Evolutionary conservation across 2,113 vertebrate species (phyloP).

Genomic region (Pyxicephalus adspersus): DNA sequence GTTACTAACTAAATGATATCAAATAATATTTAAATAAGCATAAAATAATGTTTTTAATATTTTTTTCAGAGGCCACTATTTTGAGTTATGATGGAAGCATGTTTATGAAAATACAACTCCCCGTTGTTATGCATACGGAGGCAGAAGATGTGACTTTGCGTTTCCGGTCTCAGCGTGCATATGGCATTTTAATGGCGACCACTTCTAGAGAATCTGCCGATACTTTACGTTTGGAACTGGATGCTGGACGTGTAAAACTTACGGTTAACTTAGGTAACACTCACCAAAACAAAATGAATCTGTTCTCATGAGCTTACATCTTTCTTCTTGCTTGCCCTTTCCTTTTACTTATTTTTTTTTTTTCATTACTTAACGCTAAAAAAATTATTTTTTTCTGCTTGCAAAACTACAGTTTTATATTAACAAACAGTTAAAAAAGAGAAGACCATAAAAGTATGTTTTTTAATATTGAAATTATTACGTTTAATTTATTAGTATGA

Average conservation of each 20-base stretch:
- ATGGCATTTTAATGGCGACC: constrained; percentile 95
- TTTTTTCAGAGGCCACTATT: constrained; percentile 87
- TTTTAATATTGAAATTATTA: not conserved
- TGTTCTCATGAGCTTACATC: constrained; percentile 17
- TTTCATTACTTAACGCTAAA: constrained; percentile 55
- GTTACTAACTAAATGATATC: not conserved
- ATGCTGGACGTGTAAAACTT: constrained; percentile 91
- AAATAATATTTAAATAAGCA: not conserved
- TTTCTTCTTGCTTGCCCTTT: constrained; percentile 29
- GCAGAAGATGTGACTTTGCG: constrained; percentile 93
- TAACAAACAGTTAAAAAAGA: constrained; percentile 69
- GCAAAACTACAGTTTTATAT: constrained; percentile 68
- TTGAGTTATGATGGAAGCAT: constrained; percentile 97
- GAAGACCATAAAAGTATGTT: constrained; percentile 59
- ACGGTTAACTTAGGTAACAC: constrained; percentile 97
- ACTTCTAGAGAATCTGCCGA: constrained; percentile 94
- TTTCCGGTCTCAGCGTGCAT: constrained; percentile 92
- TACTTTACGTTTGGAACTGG: constrained; percentile 91
- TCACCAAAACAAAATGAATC: constrained; percentile 29
- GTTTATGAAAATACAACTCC: constrained; percentile 98
- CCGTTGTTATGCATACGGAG: constrained; percentile 95
- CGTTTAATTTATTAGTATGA: not conserved
- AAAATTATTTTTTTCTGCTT: constrained; percentile 68
- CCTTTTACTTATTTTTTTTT: constrained; percentile 42
- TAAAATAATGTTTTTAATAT: not conserved